Percentiles rank a stretch among this genome's conserved stretches.
Conservation (phyloP, 2,888 invertebrate genomes). For the Orthosia gothica region DNA sequence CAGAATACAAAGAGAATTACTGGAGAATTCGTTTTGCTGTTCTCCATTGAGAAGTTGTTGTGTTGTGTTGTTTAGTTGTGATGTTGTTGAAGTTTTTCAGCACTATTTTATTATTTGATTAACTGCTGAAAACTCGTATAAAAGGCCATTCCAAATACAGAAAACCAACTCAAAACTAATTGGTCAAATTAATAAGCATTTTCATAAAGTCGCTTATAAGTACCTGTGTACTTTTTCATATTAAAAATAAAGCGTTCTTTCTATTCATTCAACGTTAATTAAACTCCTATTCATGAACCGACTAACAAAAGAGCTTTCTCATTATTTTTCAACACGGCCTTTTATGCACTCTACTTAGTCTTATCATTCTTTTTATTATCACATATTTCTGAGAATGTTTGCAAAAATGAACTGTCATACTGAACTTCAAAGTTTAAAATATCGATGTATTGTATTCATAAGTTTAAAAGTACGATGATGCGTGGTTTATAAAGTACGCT, state of each 20-base stretch:
- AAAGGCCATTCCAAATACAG: not conserved
- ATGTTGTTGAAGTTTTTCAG: no score
- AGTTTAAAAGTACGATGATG: no score
- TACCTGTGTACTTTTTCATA: slow-evolving; percentile 1
- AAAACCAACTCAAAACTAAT: not conserved
- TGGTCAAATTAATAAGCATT: not conserved
- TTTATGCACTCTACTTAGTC: slow-evolving; percentile 21
- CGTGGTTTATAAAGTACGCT: no score
- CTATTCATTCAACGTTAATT: slow-evolving; percentile 54
- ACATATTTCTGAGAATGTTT: slow-evolving; percentile 14
- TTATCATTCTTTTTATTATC: slow-evolving; percentile 19
- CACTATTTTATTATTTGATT: not conserved
- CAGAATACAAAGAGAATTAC: no score
- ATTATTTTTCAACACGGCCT: slow-evolving; percentile 50
- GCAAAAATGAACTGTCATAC: not conserved
- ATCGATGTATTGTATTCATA: no score
- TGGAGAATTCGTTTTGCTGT: no score
- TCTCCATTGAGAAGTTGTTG: no score
- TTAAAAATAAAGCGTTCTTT: slow-evolving; percentile 22
- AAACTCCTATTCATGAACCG: slow-evolving; percentile 53
- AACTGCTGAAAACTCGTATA: not conserved
- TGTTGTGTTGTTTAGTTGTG: no score
- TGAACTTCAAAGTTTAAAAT: no score
- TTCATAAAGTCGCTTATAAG: not conserved
- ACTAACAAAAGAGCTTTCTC: slow-evolving; percentile 46